Base-by-base conservation (phyloP, 92 coral and sea anemone species). In the Epizoanthus fatuus region DNA sequence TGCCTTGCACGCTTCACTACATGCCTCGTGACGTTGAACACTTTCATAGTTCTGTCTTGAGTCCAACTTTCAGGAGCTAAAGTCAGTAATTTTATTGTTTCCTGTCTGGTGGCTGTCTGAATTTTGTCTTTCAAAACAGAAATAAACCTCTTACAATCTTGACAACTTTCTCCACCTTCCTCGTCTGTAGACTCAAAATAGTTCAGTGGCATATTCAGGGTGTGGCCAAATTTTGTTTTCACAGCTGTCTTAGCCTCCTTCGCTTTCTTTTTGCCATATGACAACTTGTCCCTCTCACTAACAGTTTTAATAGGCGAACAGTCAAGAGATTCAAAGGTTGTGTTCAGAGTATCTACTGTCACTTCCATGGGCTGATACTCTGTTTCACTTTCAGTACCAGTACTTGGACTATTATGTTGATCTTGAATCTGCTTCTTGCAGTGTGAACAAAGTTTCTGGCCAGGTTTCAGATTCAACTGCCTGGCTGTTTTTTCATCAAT, bases 301-400 rank as follows among this genome's bases (percentile, higher is more conserved):
- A 66, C 72, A 32, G 72, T 32, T 66, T 66, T 66, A 5, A 66
- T 1, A 32, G 51, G 51, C 38, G 5, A 66, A 64, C 72, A 66
- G 72, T 66, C 72, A 16, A 66, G 17, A 37, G 72, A 66, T 32
- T 32, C 14, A 66, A 7, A 37, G 40, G 6, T 5, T 66, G 12
- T 66, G 72, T 66, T 66, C 42, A 66, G 72, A 11, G 72, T 32
- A n/a, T 66, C 72, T 13, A 66, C 45, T 66, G 72, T 32, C 32
- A 66, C 72, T 66, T 66, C 72, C 72, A 37, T 66, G 72, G 72
- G 72, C 32, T 66, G 72, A 47, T 66, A 66, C n/a, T 35, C 49
- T 6, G 15, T n/a, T 8, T 66, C 72, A 22, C 45, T 32, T 13
- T 66, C 72, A 5, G 44, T 66, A 66, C 49, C 38, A 32, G 32